A percentile compares a stretch with the other conserved stretches of the same genome.
phyloP scores from a whole-genome alignment of 2,797 vertebrate species.

The Thaleichthys pacificus region DNA sequence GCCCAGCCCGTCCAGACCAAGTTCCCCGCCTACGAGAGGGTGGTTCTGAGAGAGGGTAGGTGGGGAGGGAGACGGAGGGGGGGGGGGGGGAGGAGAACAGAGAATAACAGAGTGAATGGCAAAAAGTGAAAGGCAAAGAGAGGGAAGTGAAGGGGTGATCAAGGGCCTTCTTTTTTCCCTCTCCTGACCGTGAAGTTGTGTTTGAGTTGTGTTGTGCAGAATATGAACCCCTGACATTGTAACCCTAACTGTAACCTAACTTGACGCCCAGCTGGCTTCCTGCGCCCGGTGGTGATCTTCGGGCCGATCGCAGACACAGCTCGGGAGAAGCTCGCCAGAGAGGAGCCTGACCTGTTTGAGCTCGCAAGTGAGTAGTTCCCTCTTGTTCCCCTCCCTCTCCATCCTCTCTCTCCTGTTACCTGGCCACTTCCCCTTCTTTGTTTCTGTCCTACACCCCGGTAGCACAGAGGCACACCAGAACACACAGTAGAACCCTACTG shows the following conservation, averaged over 20 bases:
- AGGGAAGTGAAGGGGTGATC: too few species aligned
- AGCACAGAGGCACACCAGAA: not conserved
- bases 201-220: too few species aligned
- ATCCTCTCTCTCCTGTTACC: not conserved
- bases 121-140: too few species aligned
- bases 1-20: conserved; percentile 98
- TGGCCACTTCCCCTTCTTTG: conserved; percentile 3
- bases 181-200: too few species aligned
- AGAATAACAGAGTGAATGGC: too few species aligned
- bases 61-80: not conserved
- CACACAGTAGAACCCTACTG: not conserved
- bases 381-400: conserved; percentile 18
- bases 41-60: conserved; percentile 96
- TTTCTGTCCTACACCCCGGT: not conserved
- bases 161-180: too few species aligned
- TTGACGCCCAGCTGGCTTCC: conserved; percentile 86
- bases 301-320: conserved; percentile 95
- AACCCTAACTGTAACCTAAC: too few species aligned
- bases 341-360: conserved; percentile 93
- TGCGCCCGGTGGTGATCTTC: conserved; percentile 96
- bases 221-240: too few species aligned
- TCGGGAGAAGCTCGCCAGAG: conserved; percentile 91
- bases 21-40: conserved; percentile 97
- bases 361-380: conserved; percentile 86
- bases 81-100: not conserved